A percentile compares a stretch with the other conserved stretches of the same genome.
Evolutionary conservation across 2,797 vertebrate genomes (phyloP).

Genomic region (Sarcophilus harrisii): DNA sequence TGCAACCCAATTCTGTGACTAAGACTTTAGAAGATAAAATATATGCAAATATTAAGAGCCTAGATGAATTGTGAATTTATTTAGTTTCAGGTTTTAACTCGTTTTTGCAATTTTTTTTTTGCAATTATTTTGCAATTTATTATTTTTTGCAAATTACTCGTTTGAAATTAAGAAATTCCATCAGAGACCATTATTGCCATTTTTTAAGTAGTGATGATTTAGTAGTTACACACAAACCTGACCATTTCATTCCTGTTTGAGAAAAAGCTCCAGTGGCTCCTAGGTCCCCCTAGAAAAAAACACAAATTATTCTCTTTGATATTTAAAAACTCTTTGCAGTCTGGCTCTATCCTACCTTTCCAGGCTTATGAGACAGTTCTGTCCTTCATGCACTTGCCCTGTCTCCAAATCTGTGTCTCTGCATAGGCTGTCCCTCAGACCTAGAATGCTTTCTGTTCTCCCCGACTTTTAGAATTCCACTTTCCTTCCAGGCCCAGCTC

Average conservation of each 20-base stretch:
- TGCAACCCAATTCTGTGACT: slow-evolving; percentile 61
- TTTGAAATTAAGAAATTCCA: slow-evolving; percentile 53
- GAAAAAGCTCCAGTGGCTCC: background rate
- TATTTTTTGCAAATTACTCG: slow-evolving; percentile 25
- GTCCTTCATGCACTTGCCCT: background rate
- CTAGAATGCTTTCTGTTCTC: background rate
- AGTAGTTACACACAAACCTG: background rate
- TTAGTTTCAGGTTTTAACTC: slow-evolving; percentile 71
- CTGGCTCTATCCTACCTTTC: background rate
- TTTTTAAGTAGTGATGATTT: slow-evolving; percentile 31
- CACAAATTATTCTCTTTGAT: background rate
- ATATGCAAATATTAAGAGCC: slow-evolving; percentile 49
- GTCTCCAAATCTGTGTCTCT: background rate
- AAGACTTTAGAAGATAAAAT: slow-evolving; percentile 69
- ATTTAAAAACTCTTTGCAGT: background rate
- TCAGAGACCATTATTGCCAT: slow-evolving; percentile 17
- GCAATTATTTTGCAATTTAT: no score
- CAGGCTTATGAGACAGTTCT: background rate
- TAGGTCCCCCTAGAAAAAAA: background rate
- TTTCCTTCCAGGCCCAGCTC: background rate
- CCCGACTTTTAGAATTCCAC: background rate
- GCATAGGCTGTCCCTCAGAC: background rate
- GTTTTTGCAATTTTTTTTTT: slow-evolving; percentile 47
- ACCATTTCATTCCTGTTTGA: background rate
- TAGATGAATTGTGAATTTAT: slow-evolving; percentile 58